Evolutionary conservation across 2,888 invertebrate genomes (phyloP), one percentile per base, ranked within the genome.

Genomic region (Thereva nobilitata): DNA sequence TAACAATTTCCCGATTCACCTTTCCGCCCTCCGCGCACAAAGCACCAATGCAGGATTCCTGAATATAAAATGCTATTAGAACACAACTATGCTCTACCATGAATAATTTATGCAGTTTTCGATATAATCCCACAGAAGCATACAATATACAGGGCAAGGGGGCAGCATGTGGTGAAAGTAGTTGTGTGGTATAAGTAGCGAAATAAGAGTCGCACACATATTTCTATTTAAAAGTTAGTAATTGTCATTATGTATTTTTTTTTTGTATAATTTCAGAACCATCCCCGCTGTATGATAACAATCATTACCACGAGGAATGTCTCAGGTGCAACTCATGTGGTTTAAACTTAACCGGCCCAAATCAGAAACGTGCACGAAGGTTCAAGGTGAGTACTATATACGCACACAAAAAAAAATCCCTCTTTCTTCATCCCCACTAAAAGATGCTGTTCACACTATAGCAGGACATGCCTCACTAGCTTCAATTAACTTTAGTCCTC

Each of bases 251-350:
- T 41, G 47, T 47, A 38, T 45, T 38, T 12, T 45, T 38, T 12
- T 47, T 54, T 53, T 69, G 49, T 72, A 70, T 70, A 71, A 74
- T 86, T 85, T 38, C 87, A 93, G 94, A 95, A 82, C 93, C 93
- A 73, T 92, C 93, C 71, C 93, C 93, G 73, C 82, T 93, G 75
- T 95, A 95, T 84, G 94, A 95, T 84, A 95, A 95, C 87, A 93
- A 94, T 82, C 93, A 94, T 81, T 95, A 95, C 84, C 95, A 95
- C 89, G 95, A 95, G 86, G 95, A 95, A 89, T 95, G 95, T 85
- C 89, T 95, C 78, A 91, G 93, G 77, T 95, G 95, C 90, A 94
- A 95, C 86, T 93, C 94, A 78, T 95, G 95, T 82, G 93, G 93
- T 78, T 85, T 94, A 82, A 93, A 95, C 84, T 87, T 95, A 78